Percentiles rank a stretch among this genome's conserved stretches.
Conservation (phyloP, 2,113 vertebrate species). For the Pluvianellus socialis region DNA sequence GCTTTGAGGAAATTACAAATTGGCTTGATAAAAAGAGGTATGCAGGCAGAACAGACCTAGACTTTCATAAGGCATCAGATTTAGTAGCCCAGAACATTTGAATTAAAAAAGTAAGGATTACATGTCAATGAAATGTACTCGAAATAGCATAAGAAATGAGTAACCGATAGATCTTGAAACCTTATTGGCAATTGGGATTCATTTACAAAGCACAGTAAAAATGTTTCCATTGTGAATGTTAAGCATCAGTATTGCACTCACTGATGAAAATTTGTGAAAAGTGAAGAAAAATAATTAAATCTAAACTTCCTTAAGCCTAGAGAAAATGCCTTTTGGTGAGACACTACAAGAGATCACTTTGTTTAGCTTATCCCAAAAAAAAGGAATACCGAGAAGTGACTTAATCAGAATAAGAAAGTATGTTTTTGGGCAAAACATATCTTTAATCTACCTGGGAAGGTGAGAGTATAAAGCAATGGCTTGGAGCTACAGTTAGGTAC, state of each 20-base stretch:
- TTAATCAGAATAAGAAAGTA: slow-evolving; percentile 19
- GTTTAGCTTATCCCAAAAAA: neutral
- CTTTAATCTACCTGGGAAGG: slow-evolving; percentile 9
- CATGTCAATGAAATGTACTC: neutral
- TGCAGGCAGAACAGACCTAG: neutral
- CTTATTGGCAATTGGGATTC: neutral
- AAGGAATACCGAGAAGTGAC: neutral
- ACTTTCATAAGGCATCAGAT: neutral
- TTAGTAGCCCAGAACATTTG: neutral
- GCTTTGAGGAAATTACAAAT: neutral
- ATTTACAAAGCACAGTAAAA: neutral
- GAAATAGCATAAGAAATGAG: neutral
- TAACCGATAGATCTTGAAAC: neutral
- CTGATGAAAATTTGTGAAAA: neutral
- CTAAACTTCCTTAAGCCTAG: neutral
- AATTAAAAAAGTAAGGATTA: neutral
- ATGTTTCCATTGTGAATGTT: neutral
- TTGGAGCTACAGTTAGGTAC: neutral
- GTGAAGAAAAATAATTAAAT: neutral
- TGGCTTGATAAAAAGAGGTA: neutral
- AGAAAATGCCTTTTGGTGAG: neutral
- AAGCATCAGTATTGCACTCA: neutral
- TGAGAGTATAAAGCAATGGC: neutral
- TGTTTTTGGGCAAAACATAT: neutral
- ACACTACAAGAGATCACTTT: neutral